A percentile compares a stretch with the other conserved stretches of the same genome.
Evolutionary conservation across 2,888 invertebrate genomes (phyloP).

Genomic region (Clitarchus hookeri): DNA sequence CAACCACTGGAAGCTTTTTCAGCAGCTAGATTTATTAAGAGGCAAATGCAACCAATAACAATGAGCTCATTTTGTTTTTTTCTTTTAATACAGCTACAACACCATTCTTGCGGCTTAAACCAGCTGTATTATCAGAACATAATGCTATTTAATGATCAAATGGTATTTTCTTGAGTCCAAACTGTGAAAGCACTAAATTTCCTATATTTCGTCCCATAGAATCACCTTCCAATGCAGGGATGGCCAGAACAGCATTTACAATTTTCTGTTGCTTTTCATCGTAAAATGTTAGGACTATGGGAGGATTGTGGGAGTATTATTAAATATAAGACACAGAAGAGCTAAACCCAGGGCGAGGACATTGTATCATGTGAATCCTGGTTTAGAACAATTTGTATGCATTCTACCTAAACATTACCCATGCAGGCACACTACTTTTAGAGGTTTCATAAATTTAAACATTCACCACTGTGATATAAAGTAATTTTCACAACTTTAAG

Average conservation of each 20-base stretch:
- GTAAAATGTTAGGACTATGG: neutral
- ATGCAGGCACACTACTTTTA: too few relatives aligned
- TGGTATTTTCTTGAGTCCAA: neutral
- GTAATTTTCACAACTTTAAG: too few relatives aligned
- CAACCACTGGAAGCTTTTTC: neutral
- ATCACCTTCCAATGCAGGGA: neutral
- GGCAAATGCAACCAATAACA: neutral
- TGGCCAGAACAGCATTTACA: neutral
- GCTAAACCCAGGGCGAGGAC: too few relatives aligned
- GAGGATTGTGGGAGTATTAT: too few relatives aligned
- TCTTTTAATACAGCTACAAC: slow-evolving; percentile 3
- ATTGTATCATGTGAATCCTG: too few relatives aligned
- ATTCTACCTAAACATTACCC: too few relatives aligned
- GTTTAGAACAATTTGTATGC: too few relatives aligned
- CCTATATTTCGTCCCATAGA: neutral
- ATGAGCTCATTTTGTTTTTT: neutral
- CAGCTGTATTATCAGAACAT: slow-evolving; percentile 16
- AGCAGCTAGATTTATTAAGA: neutral
- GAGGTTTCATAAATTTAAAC: too few relatives aligned
- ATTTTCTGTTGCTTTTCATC: neutral
- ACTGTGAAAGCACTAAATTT: slow-evolving; percentile 11
- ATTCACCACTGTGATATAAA: too few relatives aligned
- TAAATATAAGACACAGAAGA: too few relatives aligned
- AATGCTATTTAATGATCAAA: neutral
- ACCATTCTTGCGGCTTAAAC: neutral